Percentiles rank a stretch among this genome's conserved stretches.
phyloP scores from a whole-genome alignment of 2,888 invertebrate genomes.

The Diarsia rubi region DNA sequence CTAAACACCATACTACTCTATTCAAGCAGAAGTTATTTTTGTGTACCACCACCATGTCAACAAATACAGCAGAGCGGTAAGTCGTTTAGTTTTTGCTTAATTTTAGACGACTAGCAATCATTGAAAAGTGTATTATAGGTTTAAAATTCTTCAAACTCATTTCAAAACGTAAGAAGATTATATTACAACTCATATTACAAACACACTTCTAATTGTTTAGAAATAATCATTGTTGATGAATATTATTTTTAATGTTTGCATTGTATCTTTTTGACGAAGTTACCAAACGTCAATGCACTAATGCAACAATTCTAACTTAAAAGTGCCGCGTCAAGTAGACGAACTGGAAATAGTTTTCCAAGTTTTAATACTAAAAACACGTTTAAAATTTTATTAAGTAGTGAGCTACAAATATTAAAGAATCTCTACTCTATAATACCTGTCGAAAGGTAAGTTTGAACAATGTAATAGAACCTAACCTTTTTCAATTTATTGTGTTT shows the following conservation, averaged over 20 bases:
- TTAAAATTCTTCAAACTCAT: background rate
- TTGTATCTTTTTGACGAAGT: background rate
- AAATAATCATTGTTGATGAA: background rate
- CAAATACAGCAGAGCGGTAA: conserved; percentile 46
- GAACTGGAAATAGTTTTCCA: background rate
- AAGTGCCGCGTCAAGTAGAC: conserved; percentile 53
- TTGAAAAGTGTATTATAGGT: background rate
- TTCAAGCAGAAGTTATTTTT: conserved; percentile 12
- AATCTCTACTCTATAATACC: background rate
- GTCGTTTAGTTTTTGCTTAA: conserved; percentile 56
- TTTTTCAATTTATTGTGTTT: background rate
- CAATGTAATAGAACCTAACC: conserved; percentile 33
- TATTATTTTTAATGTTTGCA: background rate
- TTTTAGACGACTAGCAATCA: background rate
- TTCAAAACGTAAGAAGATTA: background rate
- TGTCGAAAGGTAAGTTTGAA: conserved; percentile 32
- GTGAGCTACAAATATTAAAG: background rate
- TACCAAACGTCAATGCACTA: conserved; percentile 37
- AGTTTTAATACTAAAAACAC: background rate
- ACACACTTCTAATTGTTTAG: no score
- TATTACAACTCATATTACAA: background rate
- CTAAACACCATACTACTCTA: conserved; percentile 21
- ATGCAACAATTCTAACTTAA: background rate
- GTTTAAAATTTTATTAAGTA: background rate
- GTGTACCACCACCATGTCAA: conserved; percentile 34